Base-by-base conservation (phyloP, 1,140 invertebrate species). In the Stenopsyche tienmushanensis region DNA sequence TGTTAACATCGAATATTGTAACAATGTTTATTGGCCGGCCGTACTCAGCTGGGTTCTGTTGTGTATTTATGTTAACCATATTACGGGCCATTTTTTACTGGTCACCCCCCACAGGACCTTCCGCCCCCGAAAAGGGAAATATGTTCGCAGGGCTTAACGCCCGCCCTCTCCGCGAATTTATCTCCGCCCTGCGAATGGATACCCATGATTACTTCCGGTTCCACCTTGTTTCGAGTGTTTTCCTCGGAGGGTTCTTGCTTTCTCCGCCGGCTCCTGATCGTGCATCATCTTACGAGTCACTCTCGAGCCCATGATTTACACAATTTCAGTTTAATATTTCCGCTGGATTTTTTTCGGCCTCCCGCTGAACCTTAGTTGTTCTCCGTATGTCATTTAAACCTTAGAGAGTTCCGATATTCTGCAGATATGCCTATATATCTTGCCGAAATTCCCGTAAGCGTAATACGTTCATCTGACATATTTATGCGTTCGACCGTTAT, bases 171-270 rank as follows among this genome's bases (percentile, higher is more conserved):
- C 41, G 41, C 29, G 47, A 62, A 62, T 62, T 62, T 62, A 62
- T 62, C 59, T 62, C 47, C 45, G 45, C 44, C 44, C 41, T 26
- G 23, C 25, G 45, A 62, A 50, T 62, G 59, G 59, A 62, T 62
- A n/a, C 41, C 25, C 59, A 52, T 52, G 59, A 62, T 62, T 62
- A 62, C 45, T 50, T 62, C 59, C 18, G 3, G 3, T 5, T 20
- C 3, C 3, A 13, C 47, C 23, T 21, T 21, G 23, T 50, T 50
- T 50, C 47, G 18, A 23, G 10, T 13, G 7, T 3, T 50, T 18
- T 5, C 18, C 21, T 50, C 5, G 1, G 29, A n/a, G n/a, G n/a
- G n/a, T n/a, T n/a, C n/a, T n/a, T n/a, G n/a, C n/a, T n/a, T n/a
- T n/a, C n/a, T n/a, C n/a, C n/a, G n/a, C n/a, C n/a, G n/a, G n/a